phyloP scores from a whole-genome alignment of 2,888 invertebrate genomes.

The Drosophila dives region DNA sequence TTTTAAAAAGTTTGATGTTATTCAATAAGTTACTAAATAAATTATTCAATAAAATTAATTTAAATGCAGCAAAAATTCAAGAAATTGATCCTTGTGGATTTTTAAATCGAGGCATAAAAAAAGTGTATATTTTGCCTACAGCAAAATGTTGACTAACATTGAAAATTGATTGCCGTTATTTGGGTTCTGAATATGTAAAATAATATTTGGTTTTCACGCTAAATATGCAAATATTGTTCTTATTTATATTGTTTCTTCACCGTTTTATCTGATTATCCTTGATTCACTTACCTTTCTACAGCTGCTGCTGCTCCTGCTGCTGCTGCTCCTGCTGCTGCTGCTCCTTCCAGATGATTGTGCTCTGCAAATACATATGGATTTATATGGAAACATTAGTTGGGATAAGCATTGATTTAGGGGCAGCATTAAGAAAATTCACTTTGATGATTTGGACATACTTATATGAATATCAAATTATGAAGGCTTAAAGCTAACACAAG shows the following conservation, averaged over 20 bases:
- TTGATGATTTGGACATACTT: constrained; percentile 53
- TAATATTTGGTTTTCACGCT: constrained; percentile 31
- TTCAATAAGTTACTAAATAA: neutral
- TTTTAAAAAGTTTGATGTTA: neutral
- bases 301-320: neutral
- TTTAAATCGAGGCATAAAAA: neutral
- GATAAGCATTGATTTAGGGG: constrained; percentile 55
- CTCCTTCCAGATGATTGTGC: neutral
- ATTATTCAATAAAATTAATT: neutral
- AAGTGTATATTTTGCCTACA: neutral
- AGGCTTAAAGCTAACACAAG: constrained; percentile 61
- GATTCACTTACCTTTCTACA: constrained; percentile 43
- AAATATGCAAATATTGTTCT: constrained; percentile 49
- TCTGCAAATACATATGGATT: constrained; percentile 46
- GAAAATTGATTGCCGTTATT: constrained; percentile 61
- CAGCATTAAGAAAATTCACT: constrained; percentile 56
- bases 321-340: neutral
- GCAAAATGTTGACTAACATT: constrained; percentile 60
- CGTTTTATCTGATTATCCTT: constrained; percentile 6
- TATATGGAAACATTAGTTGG: constrained; percentile 36
- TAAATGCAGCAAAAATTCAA: neutral
- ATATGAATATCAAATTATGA: constrained; percentile 73
- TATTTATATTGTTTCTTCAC: constrained; percentile 27
- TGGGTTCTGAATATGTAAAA: constrained; percentile 31
- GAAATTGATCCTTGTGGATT: neutral